Percentiles rank a stretch among this genome's conserved stretches.
Conservation (phyloP, 2,113 vertebrate species). For the Leptobrachium ailaonicum region DNA sequence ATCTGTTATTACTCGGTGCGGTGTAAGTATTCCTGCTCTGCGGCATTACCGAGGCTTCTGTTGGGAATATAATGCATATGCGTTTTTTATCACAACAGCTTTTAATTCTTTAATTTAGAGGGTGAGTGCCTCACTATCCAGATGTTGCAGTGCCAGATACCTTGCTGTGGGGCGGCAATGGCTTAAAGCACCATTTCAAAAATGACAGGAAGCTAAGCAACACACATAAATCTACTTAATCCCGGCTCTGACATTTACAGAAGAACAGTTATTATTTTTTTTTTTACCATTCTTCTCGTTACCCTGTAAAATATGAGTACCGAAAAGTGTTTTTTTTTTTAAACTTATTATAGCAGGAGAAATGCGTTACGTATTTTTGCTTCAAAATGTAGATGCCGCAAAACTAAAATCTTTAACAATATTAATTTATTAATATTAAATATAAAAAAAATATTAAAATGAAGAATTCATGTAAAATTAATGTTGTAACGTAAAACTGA, state of each 20-base stretch:
- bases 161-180: constrained; percentile 27
- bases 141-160: constrained; percentile 35
- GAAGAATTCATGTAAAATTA: too few species aligned
- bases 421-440: too few species aligned
- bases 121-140: constrained; percentile 11
- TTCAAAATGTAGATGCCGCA: too few species aligned
- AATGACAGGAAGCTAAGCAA: constrained; percentile 17
- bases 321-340: too few species aligned
- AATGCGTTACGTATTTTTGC: too few species aligned
- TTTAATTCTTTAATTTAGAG: constrained; percentile 34
- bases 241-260: background rate
- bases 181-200: constrained; percentile 19
- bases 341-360: too few species aligned
- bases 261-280: too few species aligned
- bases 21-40: constrained; percentile 19
- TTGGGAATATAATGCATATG: constrained; percentile 40
- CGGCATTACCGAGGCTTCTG: background rate
- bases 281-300: too few species aligned
- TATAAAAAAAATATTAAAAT: too few species aligned
- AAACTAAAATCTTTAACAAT: too few species aligned
- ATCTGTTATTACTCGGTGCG: constrained; percentile 10
- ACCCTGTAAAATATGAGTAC: too few species aligned
- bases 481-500: too few species aligned
- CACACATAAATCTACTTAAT: constrained; percentile 31
- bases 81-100: constrained; percentile 36